Conservation (phyloP, 2,888 invertebrate species). For the Phasia obesa region DNA sequence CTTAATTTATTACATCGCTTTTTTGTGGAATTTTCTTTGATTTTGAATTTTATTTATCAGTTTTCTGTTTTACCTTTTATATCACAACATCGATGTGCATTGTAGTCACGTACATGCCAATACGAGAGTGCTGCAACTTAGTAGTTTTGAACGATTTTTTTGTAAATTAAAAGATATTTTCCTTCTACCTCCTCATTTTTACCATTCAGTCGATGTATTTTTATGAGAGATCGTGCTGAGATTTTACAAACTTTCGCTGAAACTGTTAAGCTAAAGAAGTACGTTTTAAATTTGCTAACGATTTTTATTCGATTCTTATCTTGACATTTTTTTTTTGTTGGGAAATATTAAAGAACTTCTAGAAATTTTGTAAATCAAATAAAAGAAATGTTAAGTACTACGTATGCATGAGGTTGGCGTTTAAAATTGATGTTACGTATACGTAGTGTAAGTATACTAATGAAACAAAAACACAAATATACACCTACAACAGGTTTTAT, state of each 20-base stretch:
- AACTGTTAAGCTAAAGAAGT: slow-evolving; percentile 39
- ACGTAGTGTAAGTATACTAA: not conserved
- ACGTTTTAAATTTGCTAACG: slow-evolving; percentile 51
- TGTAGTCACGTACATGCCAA: slow-evolving; percentile 62
- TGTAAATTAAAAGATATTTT: slow-evolving; percentile 70
- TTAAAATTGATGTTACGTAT: not conserved
- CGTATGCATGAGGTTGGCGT: slow-evolving; percentile 26
- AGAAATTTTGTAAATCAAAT: not conserved
- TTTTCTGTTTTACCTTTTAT: slow-evolving; percentile 42
- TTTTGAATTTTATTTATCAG: slow-evolving; percentile 23
- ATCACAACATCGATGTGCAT: slow-evolving; percentile 59
- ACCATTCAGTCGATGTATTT: slow-evolving; percentile 66
- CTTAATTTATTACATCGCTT: not conserved
- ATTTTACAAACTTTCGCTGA: slow-evolving; percentile 54
- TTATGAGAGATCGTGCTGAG: slow-evolving; percentile 66
- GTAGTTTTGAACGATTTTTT: slow-evolving; percentile 69
- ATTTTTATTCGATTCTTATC: slow-evolving; percentile 31
- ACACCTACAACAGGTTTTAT: not conserved
- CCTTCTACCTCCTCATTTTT: slow-evolving; percentile 14
- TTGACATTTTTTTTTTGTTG: not conserved
- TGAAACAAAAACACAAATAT: not conserved
- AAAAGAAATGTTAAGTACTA: not conserved
- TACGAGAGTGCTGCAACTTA: slow-evolving; percentile 55
- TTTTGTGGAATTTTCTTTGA: slow-evolving; percentile 5
- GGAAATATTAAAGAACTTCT: not conserved